Conservation (phyloP, 2,797 vertebrate genomes). For the Meriones psammophilus region DNA sequence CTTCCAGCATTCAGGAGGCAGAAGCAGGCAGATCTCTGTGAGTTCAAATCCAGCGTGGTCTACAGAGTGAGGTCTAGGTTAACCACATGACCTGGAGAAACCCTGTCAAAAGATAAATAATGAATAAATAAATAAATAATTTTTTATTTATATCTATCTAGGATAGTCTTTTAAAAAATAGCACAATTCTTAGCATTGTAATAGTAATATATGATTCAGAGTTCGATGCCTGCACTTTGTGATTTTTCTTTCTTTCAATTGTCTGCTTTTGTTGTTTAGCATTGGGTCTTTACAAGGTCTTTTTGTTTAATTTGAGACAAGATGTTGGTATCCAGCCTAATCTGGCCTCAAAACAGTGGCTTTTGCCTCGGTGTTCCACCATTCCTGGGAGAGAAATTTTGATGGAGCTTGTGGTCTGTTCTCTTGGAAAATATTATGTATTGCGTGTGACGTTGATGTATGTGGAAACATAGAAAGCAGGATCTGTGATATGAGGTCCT, state of each 20-base stretch:
- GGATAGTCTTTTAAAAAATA: constrained; percentile 13
- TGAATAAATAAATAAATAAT: neutral
- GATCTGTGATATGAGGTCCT: neutral
- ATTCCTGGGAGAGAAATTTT: neutral
- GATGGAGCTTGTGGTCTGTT: constrained; percentile 29
- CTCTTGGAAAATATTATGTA: constrained; percentile 12
- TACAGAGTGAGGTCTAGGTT: neutral
- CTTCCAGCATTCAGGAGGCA: neutral
- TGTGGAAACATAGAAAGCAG: neutral
- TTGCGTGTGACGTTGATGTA: constrained; percentile 2
- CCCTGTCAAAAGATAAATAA: neutral
- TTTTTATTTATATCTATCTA: constrained; percentile 22
- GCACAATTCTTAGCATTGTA: neutral
- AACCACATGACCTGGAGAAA: neutral
- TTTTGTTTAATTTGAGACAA: neutral
- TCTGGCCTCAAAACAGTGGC: neutral
- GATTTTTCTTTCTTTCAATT: neutral
- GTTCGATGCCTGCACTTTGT: neutral
- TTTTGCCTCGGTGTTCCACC: too few species aligned
- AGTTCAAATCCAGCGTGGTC: neutral
- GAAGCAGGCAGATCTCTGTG: neutral
- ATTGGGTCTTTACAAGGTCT: neutral
- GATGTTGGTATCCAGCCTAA: neutral
- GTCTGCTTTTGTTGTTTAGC: neutral
- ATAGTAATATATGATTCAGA: neutral